A percentile compares a stretch with the other conserved stretches of the same genome.
Conservation (phyloP, 2,113 vertebrate species). For the Jaculus jaculus region DNA sequence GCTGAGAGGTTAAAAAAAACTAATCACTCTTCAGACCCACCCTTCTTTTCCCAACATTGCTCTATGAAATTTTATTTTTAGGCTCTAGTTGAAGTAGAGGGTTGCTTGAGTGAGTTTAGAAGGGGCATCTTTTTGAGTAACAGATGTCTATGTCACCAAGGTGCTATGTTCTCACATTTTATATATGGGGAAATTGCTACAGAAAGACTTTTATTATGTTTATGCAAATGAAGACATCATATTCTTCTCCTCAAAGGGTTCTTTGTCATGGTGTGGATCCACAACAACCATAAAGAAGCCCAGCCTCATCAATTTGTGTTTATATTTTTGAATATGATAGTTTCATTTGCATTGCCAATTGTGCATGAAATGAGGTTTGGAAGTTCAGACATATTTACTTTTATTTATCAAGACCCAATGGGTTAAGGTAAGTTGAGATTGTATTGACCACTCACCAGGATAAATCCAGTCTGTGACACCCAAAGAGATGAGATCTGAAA, state of each 20-base stretch:
- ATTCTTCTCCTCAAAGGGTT: constrained; percentile 82
- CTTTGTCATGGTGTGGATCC: constrained; percentile 80
- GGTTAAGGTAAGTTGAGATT: constrained; percentile 81
- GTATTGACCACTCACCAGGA: constrained; percentile 1
- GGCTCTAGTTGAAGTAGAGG: constrained; percentile 76
- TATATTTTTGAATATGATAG: constrained; percentile 77
- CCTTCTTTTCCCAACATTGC: constrained; percentile 45
- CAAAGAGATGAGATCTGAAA: background rate
- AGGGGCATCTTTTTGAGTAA: constrained; percentile 86
- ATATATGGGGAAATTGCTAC: constrained; percentile 84
- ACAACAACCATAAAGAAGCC: constrained; percentile 83
- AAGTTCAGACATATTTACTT: constrained; percentile 76
- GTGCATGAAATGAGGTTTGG: constrained; percentile 85
- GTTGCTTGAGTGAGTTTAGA: constrained; percentile 82
- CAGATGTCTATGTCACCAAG: constrained; percentile 88
- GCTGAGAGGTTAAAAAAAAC: constrained; percentile 62
- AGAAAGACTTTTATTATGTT: constrained; percentile 87
- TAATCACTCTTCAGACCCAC: constrained; percentile 63
- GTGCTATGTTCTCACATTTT: constrained; percentile 88
- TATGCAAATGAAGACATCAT: constrained; percentile 87
- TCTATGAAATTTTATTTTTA: constrained; percentile 82
- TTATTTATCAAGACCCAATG: constrained; percentile 76
- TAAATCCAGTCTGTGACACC: background rate
- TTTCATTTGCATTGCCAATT: constrained; percentile 84
- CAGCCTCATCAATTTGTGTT: constrained; percentile 79